These are phyloP conservation scores for Bombus waltoni DNA, from an alignment of 1,140 invertebrate genomes.

Conservation along the genomic window DNA sequence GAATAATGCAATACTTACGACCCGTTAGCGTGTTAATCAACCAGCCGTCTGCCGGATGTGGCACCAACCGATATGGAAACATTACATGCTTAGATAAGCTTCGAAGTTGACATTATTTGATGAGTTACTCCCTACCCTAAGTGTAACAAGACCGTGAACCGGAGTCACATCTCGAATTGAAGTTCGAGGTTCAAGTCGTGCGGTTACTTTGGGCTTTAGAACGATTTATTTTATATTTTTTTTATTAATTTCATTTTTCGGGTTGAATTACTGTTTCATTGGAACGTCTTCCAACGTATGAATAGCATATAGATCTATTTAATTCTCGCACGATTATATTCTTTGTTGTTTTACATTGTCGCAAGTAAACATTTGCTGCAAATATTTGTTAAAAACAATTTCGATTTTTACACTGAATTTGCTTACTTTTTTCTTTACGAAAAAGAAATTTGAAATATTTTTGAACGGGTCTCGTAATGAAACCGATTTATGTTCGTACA, in stretches of 20 bases:
- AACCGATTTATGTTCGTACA: no score
- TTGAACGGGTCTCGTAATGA: not conserved
- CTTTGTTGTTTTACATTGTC: not conserved
- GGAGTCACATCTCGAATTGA: not conserved
- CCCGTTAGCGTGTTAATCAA: slow-evolving; percentile 66
- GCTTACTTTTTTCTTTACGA: not conserved
- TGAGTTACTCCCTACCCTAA: slow-evolving; percentile 20
- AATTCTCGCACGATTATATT: not conserved
- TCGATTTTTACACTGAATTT: not conserved
- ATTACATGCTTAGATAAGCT: slow-evolving; percentile 64
- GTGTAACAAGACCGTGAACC: not conserved
- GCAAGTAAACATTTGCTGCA: not conserved
- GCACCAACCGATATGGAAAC: slow-evolving; percentile 47
- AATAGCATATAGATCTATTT: not conserved
- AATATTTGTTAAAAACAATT: not conserved
- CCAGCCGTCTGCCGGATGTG: slow-evolving; percentile 30
- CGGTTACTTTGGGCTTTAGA: not conserved
- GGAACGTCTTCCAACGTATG: no score
- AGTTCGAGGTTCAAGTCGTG: not conserved
- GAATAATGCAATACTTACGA: slow-evolving; percentile 70
- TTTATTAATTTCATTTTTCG: not conserved
- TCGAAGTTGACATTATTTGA: slow-evolving; percentile 58
- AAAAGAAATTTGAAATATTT: not conserved
- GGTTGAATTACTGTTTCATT: no score
- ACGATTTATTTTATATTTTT: not conserved